These are phyloP conservation scores for Ennomos fuscantarius DNA, from an alignment of 2,888 invertebrate species.

Conservation along the genomic window DNA sequence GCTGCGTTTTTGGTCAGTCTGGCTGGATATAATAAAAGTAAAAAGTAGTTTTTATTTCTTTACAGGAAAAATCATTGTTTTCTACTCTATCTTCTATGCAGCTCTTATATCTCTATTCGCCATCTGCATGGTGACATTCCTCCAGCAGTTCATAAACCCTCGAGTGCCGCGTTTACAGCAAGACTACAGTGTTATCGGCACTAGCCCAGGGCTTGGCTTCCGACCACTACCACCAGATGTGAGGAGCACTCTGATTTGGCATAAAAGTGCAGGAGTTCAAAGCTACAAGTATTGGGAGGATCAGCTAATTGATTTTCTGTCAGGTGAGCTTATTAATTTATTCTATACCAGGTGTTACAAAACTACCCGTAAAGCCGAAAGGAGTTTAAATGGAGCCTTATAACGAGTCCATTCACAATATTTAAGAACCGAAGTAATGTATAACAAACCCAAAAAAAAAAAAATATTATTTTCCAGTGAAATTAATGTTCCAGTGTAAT, in stretches of 20 bases:
- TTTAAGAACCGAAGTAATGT: too few species aligned
- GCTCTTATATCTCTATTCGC: conserved; percentile 94
- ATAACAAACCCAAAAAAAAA: too few species aligned
- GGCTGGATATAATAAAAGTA: too few species aligned
- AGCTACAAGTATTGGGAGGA: conserved; percentile 93
- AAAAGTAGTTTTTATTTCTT: background rate
- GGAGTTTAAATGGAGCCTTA: too few species aligned
- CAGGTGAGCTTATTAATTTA: conserved; percentile 84
- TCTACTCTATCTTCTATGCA: conserved; percentile 96
- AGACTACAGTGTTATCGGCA: conserved; percentile 93
- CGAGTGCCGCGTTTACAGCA: conserved; percentile 94
- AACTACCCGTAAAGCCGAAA: too few species aligned
- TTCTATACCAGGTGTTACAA: too few species aligned
- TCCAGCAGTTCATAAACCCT: conserved; percentile 94
- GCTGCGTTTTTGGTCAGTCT: too few species aligned
- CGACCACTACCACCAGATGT: conserved; percentile 96
- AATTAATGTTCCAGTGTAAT: too few species aligned
- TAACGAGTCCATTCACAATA: too few species aligned
- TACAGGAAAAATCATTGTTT: conserved; percentile 95
- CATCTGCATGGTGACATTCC: conserved; percentile 96
- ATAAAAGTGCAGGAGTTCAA: conserved; percentile 91
- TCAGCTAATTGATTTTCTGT: conserved; percentile 90
- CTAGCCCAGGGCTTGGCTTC: conserved; percentile 98
- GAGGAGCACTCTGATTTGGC: conserved; percentile 97
- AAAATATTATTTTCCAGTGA: too few species aligned